phyloP scores from a whole-genome alignment of 2,113 vertebrate genomes.

The Lichenostomus cassidix region DNA sequence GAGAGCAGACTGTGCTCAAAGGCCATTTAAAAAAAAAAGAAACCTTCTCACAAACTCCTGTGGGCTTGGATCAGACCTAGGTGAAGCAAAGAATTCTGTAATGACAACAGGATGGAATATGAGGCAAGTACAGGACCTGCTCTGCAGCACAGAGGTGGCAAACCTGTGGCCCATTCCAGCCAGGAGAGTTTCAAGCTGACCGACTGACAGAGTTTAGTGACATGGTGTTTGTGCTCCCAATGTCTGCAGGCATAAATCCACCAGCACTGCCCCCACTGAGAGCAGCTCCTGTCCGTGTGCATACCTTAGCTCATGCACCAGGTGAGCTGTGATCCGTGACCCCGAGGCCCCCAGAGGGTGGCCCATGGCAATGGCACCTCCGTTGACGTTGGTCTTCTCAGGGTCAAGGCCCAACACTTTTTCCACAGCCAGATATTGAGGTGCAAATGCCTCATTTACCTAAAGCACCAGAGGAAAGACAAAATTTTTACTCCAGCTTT shows the following conservation, averaged over 20 bases:
- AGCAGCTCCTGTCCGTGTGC: accelerated
- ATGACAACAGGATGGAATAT: accelerated
- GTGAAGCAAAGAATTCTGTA: neutral
- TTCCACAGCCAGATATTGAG: slow-evolving; percentile 90
- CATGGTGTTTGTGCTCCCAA: accelerated
- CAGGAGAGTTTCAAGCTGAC: neutral
- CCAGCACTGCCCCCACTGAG: accelerated
- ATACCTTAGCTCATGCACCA: slow-evolving; percentile 91
- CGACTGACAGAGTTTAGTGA: neutral
- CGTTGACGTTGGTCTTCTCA: slow-evolving; percentile 88
- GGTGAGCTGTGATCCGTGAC: slow-evolving; percentile 87
- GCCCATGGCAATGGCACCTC: slow-evolving; percentile 93
- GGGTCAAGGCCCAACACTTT: slow-evolving; percentile 85
- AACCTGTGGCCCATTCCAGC: accelerated
- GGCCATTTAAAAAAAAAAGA: neutral
- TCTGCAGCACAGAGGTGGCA: neutral
- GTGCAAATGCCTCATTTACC: slow-evolving; percentile 96
- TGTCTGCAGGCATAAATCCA: neutral
- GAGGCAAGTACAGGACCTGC: neutral
- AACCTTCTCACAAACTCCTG: neutral
- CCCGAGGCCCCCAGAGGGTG: slow-evolving; percentile 93
- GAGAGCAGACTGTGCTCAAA: neutral
- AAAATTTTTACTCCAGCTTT: neutral
- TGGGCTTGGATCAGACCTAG: neutral
- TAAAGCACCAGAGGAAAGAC: slow-evolving; percentile 29